Percentiles rank a stretch among this genome's conserved stretches.
Evolutionary conservation across 2,797 vertebrate genomes (phyloP).

Genomic region (Propithecus deckenii): DNA sequence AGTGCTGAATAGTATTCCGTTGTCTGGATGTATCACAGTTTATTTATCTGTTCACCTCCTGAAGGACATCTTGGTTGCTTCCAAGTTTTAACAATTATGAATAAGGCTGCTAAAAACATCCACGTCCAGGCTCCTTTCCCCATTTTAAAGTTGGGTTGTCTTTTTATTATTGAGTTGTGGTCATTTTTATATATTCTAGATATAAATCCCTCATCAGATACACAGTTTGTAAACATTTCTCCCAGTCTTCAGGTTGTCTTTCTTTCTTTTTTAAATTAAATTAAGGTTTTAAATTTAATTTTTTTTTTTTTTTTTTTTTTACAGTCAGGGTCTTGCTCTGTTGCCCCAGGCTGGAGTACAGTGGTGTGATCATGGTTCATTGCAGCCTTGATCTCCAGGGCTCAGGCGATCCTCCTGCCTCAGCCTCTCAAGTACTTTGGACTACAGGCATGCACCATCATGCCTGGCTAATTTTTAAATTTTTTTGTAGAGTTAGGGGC

Average conservation of each 20-base stretch:
- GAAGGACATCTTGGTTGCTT: background rate
- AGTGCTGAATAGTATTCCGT: background rate
- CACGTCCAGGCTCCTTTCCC: background rate
- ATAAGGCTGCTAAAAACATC: constrained; percentile 1
- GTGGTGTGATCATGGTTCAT: no score
- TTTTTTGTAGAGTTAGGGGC: no score
- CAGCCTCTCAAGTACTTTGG: no score
- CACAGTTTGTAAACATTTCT: background rate
- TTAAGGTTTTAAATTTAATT: no score
- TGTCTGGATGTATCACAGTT: background rate
- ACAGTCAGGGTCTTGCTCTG: no score
- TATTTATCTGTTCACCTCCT: background rate
- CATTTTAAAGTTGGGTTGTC: background rate
- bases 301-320: no score
- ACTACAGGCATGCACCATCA: no score
- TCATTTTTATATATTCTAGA: background rate
- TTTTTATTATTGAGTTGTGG: background rate
- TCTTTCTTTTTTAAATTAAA: no score
- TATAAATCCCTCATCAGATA: background rate
- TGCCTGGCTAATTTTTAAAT: no score
- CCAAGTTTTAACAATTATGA: background rate
- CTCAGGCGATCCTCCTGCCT: no score
- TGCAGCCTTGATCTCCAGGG: no score
- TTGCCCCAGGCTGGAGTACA: no score
- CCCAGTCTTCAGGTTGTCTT: background rate